Base-by-base conservation (phyloP, 2,113 vertebrate species). In the Gasterosteus aculeatus region DNA sequence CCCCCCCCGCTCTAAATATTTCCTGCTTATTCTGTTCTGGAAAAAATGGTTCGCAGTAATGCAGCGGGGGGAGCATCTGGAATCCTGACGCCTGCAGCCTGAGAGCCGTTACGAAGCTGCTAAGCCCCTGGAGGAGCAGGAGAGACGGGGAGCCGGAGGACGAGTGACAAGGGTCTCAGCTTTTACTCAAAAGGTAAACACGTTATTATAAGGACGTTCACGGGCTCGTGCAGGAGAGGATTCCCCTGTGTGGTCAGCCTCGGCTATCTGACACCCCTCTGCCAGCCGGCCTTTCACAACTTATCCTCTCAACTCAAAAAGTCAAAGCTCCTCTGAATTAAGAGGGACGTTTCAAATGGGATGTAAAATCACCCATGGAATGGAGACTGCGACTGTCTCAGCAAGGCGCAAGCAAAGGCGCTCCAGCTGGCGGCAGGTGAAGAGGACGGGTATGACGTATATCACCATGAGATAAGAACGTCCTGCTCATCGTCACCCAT, bases 1-100 rank as follows among this genome's bases (percentile, higher is more conserved):
- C 26, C 14, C 16, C 38, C 57, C n/a, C 11, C 19, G 51, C 51
- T 82, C 72, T 59, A 85, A 85, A 87, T n/a, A 33, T 66, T 80
- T 80, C 69, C 71, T 19, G 10, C 58, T 88, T 86, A 84, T 91
- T 92, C 90, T 81, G 15, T 91, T 89, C 78, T 92, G 90, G 90
- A 93, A 94, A 93, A 92, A 87, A 86, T 71, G 82, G 74, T 88
- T 87, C 85, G 89, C 41, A 47, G 82, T 71, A 85, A 86, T 38
- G 68, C 19, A 77, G 73, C 78, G 35, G 75, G 22, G 56, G 83
- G 77, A 77, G 22, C 62, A 42, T 67, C 60, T 67, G 78, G 72
- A 87, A 87, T 87, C 80, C 80, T 85, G 83, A 60, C 82, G 69
- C 76, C 33, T 65, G 72, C 62, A 41, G 84, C 91, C 92, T 89